Conservation (phyloP, 2,797 vertebrate species). For the Siniperca obscura region DNA sequence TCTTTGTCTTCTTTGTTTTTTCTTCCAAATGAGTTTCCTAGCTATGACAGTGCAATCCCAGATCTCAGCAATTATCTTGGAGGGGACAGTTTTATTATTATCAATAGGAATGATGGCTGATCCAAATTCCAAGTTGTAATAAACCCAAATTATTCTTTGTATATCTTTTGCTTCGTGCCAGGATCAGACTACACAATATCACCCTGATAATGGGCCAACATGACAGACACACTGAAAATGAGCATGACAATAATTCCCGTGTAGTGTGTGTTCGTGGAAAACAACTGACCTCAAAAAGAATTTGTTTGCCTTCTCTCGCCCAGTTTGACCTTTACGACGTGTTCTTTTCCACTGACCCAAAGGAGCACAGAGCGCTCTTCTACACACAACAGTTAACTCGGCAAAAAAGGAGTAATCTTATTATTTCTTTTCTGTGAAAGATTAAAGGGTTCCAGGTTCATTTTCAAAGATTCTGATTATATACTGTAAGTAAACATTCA, state of each 20-base stretch:
- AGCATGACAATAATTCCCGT: background rate
- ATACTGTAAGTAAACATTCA: background rate
- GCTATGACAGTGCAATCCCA: too few relatives aligned
- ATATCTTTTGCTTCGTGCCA: background rate
- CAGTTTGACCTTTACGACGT: background rate
- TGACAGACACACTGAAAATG: background rate
- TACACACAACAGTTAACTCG: too few relatives aligned
- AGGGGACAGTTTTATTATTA: background rate
- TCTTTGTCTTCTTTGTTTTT: background rate
- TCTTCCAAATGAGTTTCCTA: background rate
- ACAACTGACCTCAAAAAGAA: background rate
- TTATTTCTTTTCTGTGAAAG: background rate
- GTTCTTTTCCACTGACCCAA: background rate
- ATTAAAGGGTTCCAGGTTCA: background rate
- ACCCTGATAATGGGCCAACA: background rate
- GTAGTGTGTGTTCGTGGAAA: background rate
- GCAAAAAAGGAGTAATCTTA: background rate
- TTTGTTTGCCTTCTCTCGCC: background rate
- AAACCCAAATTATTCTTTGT: background rate
- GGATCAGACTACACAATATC: background rate
- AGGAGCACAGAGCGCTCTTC: background rate
- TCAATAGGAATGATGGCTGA: background rate
- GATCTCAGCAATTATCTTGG: too few relatives aligned
- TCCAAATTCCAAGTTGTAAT: background rate
- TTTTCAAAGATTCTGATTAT: background rate